Base-by-base conservation (phyloP, 2,797 vertebrate species). In the Pseudomugil tenellus region DNA sequence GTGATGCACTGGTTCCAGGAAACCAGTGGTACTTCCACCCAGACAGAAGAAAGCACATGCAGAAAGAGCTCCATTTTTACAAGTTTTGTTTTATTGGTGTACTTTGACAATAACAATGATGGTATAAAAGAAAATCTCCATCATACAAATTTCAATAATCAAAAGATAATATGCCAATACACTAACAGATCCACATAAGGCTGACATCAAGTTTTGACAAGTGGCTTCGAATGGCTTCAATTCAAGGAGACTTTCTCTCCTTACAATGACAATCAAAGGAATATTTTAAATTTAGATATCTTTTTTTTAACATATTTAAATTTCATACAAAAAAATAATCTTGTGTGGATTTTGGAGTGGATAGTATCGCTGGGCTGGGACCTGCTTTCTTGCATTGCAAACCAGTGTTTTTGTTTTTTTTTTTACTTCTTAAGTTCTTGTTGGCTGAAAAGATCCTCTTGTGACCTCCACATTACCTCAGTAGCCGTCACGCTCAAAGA, bases 111-210 rank as follows among this genome's bases (percentile, higher is more conserved):
- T 88, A 92, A 93, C 92, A 92, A 89, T 91, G 90, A 93, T 92
- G 85, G 85, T 92, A 92, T 86, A 94, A 93, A 93, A 92, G 91
- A 93, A 92, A 91, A 89, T 87, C 77, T 85, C 87, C 90, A 90
- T 92, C 90, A 91, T 93, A 93, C 81, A 94, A 94, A 94, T 91
- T 89, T 90, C 61, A 89, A 89, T 87, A 91, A 92, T 90, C 86
- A 90, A 93, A 92, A 92, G 89, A 92, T 90, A 91, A 90, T 91
- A 90, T 90, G 92, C 85, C 66, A 62, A 89, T 90, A 92, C 91
- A 92, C 87, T 88, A 85, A 93, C 88, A 84, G 87, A 91, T 91
- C 86, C 87, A 92, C 84, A 74, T 91, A 92, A 94, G 91, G 91
- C 93, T 90, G 88, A 94, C 92, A 93, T 92, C 88, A 92, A 91